Conservation (phyloP, 2,888 invertebrate genomes). For the Apomyelois bistriatella region DNA sequence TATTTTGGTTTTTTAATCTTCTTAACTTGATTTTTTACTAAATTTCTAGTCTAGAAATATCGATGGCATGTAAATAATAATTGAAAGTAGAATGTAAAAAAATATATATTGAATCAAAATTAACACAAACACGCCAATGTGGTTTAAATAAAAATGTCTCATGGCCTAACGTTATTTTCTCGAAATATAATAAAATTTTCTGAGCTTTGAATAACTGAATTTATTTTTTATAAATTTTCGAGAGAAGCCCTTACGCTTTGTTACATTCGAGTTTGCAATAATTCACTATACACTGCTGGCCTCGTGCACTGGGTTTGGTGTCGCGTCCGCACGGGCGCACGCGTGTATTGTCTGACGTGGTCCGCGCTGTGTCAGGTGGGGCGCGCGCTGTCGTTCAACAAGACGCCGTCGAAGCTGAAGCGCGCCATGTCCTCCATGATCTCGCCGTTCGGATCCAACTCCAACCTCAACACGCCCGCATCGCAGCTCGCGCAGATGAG, state of each 20-base stretch:
- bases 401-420: constrained; percentile 95
- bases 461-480: constrained; percentile 87
- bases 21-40: not conserved
- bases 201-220: too few species aligned
- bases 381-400: constrained; percentile 96
- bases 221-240: too few species aligned
- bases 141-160: too few species aligned
- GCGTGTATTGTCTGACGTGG: constrained; percentile 15
- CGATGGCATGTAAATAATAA: not conserved
- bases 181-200: too few species aligned
- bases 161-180: too few species aligned
- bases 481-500: constrained; percentile 92
- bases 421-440: constrained; percentile 97
- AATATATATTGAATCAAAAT: not conserved
- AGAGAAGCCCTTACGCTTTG: too few species aligned
- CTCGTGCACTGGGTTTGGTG: constrained; percentile 1
- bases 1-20: not conserved
- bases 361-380: constrained; percentile 82
- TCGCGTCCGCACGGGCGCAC: not conserved
- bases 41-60: too few species aligned
- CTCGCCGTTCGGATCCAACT: constrained; percentile 92
- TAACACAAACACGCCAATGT: not conserved
- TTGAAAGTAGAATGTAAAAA: not conserved
- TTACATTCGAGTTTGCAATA: not conserved
- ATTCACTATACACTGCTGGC: not conserved